Evolutionary conservation across 2,888 invertebrate genomes (phyloP).

Genomic region (Pycnomerus fuliginosus): DNA sequence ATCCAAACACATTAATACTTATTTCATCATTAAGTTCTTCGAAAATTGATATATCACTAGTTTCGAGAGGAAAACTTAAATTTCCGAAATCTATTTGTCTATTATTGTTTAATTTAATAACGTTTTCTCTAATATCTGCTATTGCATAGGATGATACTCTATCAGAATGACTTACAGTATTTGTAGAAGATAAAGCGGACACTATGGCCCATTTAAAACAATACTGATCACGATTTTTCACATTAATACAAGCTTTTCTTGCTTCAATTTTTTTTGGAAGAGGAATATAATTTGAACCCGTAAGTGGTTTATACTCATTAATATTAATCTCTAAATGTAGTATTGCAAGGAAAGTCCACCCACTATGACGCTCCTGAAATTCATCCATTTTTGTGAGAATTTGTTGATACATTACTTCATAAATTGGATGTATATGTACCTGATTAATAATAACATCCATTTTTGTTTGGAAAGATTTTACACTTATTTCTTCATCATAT

Average conservation of each 20-base stretch:
- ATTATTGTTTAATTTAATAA: too few relatives aligned
- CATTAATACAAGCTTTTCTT: constrained; percentile 32
- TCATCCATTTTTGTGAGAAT: constrained; percentile 27
- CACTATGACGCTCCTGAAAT: constrained; percentile 34
- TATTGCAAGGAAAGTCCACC: constrained; percentile 28
- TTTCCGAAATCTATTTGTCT: constrained; percentile 16
- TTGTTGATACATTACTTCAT: constrained; percentile 4
- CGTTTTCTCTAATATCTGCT: neutral
- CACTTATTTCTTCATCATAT: neutral
- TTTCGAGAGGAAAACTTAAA: neutral
- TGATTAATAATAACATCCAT: neutral
- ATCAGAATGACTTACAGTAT: too few relatives aligned
- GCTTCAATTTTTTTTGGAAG: constrained; percentile 22
- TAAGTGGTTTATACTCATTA: constrained; percentile 27
- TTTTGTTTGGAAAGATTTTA: constrained; percentile 7
- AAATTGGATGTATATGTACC: neutral
- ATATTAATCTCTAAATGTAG: constrained; percentile 25
- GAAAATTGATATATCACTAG: neutral
- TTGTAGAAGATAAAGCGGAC: constrained; percentile 27
- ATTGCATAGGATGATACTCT: too few relatives aligned
- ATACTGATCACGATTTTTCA: constrained; percentile 28
- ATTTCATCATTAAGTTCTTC: neutral
- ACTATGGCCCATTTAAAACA: constrained; percentile 35
- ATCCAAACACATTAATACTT: constrained; percentile 24
- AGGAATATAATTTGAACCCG: constrained; percentile 24